phyloP scores from a whole-genome alignment of 2,113 vertebrate species.

The Phoenicopterus ruber region DNA sequence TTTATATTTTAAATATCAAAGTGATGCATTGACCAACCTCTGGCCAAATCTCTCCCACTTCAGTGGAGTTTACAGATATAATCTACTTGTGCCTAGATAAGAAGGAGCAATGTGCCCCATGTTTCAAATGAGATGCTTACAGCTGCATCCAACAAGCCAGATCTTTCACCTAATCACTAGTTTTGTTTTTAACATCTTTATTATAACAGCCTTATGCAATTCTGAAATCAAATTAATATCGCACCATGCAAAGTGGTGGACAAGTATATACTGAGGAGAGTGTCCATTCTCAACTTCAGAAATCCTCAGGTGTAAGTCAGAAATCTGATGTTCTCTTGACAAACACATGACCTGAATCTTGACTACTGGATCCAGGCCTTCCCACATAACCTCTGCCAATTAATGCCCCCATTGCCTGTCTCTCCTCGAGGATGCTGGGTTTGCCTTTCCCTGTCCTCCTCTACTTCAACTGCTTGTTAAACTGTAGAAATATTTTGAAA shows the following conservation, averaged over 20 bases:
- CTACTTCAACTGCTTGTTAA: background rate
- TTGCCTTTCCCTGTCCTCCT: background rate
- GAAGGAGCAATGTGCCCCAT: background rate
- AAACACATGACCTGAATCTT: background rate
- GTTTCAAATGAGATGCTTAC: background rate
- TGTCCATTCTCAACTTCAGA: background rate
- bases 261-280: background rate
- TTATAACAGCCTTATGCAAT: background rate
- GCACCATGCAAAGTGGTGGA: background rate
- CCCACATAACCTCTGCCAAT: background rate
- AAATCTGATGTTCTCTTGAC: background rate
- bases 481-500: background rate
- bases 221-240: background rate
- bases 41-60: background rate
- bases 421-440: background rate
- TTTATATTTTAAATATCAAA: background rate
- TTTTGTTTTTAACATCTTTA: background rate
- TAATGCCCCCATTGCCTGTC: background rate
- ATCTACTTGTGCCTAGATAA: background rate
- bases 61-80: background rate
- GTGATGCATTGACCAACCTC: background rate
- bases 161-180: background rate
- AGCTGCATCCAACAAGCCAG: background rate
- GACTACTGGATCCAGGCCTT: background rate
- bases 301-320: background rate